Percentiles rank a stretch among this genome's conserved stretches.
phyloP scores from a whole-genome alignment of 2,888 invertebrate genomes.

The Pterostichus niger region DNA sequence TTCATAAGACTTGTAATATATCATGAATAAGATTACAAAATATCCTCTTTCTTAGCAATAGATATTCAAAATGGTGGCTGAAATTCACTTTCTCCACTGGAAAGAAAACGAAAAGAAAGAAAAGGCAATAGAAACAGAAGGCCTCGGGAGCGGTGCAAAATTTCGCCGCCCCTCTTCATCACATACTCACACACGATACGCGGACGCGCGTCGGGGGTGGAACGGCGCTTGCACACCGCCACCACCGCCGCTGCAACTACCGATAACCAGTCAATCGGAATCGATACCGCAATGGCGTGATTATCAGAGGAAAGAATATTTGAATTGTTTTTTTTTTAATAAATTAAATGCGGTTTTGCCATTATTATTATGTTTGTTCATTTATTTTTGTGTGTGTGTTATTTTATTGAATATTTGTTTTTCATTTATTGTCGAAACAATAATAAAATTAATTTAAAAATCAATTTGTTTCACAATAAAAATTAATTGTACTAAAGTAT shows the following conservation, averaged over 20 bases:
- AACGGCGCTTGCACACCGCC: conserved; percentile 65
- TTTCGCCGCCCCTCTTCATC: conserved; percentile 73
- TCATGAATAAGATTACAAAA: neutral
- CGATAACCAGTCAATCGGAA: conserved; percentile 74
- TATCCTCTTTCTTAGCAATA: neutral
- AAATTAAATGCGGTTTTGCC: too few species aligned
- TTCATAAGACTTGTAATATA: too few species aligned
- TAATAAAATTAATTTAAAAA: too few species aligned
- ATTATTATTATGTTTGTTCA: too few species aligned
- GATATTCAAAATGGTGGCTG: conserved; percentile 23
- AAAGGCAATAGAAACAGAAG: conserved; percentile 26
- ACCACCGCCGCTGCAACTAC: conserved; percentile 44
- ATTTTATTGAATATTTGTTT: too few species aligned
- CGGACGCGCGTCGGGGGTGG: conserved; percentile 73
- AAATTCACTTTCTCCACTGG: conserved; percentile 27
- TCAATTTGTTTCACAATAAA: too few species aligned
- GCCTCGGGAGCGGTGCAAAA: conserved; percentile 25
- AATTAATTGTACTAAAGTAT: neutral
- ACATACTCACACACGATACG: conserved; percentile 77
- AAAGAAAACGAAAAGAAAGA: conserved; percentile 4
- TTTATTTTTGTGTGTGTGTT: too few species aligned
- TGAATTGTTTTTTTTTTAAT: neutral
- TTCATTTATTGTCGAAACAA: too few species aligned
- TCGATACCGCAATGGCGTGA: conserved; percentile 74
- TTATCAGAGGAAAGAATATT: conserved; percentile 35